phyloP scores from a whole-genome alignment of 2,888 invertebrate species.

The Molorchus minor region DNA sequence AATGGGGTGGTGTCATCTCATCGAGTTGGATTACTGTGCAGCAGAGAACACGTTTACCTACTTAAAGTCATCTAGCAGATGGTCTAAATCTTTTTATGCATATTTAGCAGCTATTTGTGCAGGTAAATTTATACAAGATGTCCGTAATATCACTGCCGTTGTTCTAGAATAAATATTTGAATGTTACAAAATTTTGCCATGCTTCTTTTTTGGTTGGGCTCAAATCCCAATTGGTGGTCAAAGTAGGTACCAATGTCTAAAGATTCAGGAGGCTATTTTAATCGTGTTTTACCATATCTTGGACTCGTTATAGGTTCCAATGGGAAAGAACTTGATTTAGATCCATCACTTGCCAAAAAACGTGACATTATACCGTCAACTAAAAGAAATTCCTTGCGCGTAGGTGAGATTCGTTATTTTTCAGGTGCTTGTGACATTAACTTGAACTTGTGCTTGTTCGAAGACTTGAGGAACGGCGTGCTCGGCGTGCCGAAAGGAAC shows the following conservation, averaged over 20 bases:
- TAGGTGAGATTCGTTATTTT: conserved; percentile 59
- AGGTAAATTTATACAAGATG: conserved; percentile 53
- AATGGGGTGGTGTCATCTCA: conserved; percentile 74
- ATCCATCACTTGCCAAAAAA: no score
- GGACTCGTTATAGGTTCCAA: no score
- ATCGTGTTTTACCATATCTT: no score
- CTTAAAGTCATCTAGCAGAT: conserved; percentile 69
- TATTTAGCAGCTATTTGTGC: conserved; percentile 67
- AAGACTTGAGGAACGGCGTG: conserved; percentile 45
- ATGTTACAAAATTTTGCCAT: no score
- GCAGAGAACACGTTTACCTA: conserved; percentile 66
- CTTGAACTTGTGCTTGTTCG: conserved; percentile 43
- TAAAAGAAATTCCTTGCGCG: conserved; percentile 47
- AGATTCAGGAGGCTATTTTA: no score
- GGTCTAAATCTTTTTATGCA: conserved; percentile 73
- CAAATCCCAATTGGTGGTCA: no score
- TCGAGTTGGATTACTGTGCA: conserved; percentile 68
- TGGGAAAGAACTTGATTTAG: no score
- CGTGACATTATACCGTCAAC: no score
- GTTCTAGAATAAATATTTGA: no score
- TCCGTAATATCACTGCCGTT: no score
- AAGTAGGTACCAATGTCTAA: no score
- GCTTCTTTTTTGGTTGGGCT: no score
- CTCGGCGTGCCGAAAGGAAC: conserved; percentile 50
- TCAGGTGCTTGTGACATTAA: conserved; percentile 41